Conservation (phyloP, 1,140 invertebrate genomes). For the Rhynchophorus ferrugineus region DNA sequence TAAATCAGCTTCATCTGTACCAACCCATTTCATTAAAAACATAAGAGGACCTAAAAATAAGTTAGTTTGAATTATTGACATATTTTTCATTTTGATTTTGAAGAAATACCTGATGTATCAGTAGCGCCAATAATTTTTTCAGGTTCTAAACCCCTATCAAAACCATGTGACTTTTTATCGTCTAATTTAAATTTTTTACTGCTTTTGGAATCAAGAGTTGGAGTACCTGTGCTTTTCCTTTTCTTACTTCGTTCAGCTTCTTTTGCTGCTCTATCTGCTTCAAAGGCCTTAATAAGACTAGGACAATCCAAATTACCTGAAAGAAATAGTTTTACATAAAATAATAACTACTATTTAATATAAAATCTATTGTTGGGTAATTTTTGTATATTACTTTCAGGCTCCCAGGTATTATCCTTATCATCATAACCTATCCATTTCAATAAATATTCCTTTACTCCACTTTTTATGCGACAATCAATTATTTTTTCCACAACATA, state of each 20-base stretch:
- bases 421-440: conserved; percentile 53
- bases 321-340: no score
- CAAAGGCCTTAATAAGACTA: conserved; percentile 83
- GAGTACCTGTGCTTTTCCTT: conserved; percentile 27
- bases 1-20: conserved; percentile 88
- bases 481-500: conserved; percentile 33
- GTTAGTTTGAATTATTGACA: no score
- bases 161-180: conserved; percentile 58
- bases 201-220: conserved; percentile 34
- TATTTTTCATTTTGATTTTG: neutral
- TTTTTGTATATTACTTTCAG: conserved; percentile 51
- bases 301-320: conserved; percentile 81
- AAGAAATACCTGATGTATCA: conserved; percentile 52
- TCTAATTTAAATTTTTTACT: conserved; percentile 42
- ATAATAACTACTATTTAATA: no score
- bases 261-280: conserved; percentile 54
- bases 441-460: conserved; percentile 31
- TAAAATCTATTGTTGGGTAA: no score
- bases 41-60: conserved; percentile 67
- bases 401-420: conserved; percentile 80
- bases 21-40: conserved; percentile 95
- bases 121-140: conserved; percentile 92
- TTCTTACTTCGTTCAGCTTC: conserved; percentile 29
- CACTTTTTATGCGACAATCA: conserved; percentile 28
- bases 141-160: conserved; percentile 80